phyloP scores from a whole-genome alignment of 2,797 vertebrate genomes.

The Propithecus perrieri region DNA sequence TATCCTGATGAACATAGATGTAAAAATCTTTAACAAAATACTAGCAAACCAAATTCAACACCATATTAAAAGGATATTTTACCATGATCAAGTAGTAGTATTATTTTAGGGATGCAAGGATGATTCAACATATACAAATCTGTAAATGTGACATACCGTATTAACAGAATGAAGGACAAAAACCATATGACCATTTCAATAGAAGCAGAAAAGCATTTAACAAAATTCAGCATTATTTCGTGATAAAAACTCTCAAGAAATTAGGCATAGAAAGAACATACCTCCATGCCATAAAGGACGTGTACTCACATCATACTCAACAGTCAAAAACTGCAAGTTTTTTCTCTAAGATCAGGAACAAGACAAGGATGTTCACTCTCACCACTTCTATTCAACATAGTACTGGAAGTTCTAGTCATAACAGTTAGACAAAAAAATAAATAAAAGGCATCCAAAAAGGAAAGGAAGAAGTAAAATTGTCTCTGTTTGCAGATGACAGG shows the following conservation, averaged over 20 bases:
- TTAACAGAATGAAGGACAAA: not conserved
- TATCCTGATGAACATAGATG: not conserved
- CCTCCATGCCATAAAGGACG: not conserved
- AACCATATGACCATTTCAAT: not conserved
- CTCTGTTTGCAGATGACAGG: not conserved
- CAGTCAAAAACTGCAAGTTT: not conserved
- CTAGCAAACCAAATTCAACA: not conserved
- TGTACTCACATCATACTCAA: not conserved
- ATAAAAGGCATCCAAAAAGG: not conserved
- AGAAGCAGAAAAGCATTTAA: not conserved
- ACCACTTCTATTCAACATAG: not conserved
- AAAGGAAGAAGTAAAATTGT: not conserved
- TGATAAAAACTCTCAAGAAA: not conserved
- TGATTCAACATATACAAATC: not conserved
- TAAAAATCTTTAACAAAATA: not conserved
- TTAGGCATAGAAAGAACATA: not conserved
- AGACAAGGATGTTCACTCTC: not conserved
- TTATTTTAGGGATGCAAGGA: no score
- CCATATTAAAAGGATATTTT: not conserved
- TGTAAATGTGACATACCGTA: not conserved
- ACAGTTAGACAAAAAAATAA: not conserved
- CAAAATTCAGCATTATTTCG: not conserved
- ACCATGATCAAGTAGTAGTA: not conserved
- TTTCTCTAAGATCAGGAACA: not conserved
- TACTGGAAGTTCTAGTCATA: not conserved